Percentiles rank a stretch among this genome's conserved stretches.
phyloP scores from a whole-genome alignment of 1,140 invertebrate species.

The Temnothorax longispinosus region DNA sequence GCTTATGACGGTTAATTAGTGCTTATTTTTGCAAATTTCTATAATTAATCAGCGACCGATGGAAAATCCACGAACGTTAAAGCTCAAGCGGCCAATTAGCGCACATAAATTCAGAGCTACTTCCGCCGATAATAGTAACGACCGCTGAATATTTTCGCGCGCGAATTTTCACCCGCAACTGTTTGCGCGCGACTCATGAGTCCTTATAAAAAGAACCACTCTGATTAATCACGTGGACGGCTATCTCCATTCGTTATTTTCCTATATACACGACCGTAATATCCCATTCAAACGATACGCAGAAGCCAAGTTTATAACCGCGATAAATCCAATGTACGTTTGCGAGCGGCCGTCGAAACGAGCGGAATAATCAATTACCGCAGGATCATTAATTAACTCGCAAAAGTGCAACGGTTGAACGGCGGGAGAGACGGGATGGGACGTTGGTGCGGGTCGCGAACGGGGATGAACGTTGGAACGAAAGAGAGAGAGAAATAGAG shows the following conservation, averaged over 20 bases:
- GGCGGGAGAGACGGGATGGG: neutral
- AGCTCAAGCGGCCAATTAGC: conserved; percentile 46
- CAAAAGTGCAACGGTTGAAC: conserved; percentile 65
- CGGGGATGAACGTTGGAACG: neutral
- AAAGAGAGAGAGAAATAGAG: neutral
- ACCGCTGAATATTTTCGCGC: conserved; percentile 14
- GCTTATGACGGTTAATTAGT: neutral
- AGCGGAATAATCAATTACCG: conserved; percentile 69
- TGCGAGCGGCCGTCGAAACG: conserved; percentile 43
- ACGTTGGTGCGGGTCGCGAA: neutral
- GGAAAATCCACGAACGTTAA: conserved; percentile 31
- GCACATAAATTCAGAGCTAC: conserved; percentile 39
- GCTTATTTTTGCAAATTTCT: conserved; percentile 18
- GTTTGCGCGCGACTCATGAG: neutral
- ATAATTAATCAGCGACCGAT: neutral
- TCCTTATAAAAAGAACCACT: conserved; percentile 58
- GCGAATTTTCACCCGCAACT: conserved; percentile 12
- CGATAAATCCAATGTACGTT: conserved; percentile 69
- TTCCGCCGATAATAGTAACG: conserved; percentile 3
- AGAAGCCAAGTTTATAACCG: conserved; percentile 65
- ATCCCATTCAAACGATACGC: conserved; percentile 45
- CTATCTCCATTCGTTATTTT: conserved; percentile 61
- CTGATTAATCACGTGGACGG: conserved; percentile 54
- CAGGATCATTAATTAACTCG: conserved; percentile 68
- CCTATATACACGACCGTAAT: conserved; percentile 44